These are phyloP conservation scores for Acanthosepion lycidas DNA, from an alignment of 2,888 invertebrate genomes.

Conservation along the genomic window DNA sequence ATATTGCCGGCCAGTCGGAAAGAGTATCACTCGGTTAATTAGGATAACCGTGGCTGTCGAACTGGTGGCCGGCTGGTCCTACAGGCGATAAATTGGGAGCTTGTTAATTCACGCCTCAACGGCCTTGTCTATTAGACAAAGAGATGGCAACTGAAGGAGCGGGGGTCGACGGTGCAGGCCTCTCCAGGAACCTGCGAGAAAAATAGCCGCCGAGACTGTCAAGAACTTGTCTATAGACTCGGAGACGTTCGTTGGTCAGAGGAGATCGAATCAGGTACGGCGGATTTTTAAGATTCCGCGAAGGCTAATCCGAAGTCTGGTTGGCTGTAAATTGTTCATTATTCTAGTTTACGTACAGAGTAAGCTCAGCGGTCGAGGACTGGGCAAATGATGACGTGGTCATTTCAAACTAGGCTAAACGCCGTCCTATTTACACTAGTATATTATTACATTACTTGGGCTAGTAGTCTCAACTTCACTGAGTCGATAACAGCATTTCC, in stretches of 20 bases:
- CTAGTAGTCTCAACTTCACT: no score
- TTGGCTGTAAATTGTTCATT: not conserved
- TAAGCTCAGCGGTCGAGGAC: not conserved
- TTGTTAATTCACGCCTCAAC: constrained; percentile 23
- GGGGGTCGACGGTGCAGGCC: not conserved
- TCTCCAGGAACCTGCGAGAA: not conserved
- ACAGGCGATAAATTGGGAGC: constrained; percentile 33
- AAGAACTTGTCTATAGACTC: not conserved
- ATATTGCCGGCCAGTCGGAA: not conserved
- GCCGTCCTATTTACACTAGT: no score
- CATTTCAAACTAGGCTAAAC: no score
- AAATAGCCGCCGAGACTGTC: not conserved
- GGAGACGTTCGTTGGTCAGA: not conserved
- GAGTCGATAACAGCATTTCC: no score
- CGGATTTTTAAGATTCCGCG: not conserved
- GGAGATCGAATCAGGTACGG: not conserved
- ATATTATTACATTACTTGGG: no score
- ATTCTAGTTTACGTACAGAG: not conserved
- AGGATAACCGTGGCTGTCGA: not conserved
- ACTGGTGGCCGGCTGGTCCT: constrained; percentile 33
- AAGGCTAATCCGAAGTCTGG: not conserved
- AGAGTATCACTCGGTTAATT: not conserved
- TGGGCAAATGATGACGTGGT: not conserved
- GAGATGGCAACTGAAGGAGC: not conserved
- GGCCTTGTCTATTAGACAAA: not conserved